Conservation (phyloP, 2,888 invertebrate species). For the Drosophila limbata region DNA sequence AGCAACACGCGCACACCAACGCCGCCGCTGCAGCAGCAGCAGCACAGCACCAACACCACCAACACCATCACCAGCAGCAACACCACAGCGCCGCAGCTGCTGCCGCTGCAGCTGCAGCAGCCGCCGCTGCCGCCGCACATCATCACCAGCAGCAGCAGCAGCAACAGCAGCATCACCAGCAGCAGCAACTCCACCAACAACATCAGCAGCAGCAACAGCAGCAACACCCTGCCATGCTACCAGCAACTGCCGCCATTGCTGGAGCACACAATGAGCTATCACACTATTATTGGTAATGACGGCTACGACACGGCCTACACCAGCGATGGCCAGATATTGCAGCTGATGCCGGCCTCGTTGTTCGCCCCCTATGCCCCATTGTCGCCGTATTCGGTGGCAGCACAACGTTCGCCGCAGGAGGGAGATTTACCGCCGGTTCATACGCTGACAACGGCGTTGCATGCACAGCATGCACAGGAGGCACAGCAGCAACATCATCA, state of each 20-base stretch:
- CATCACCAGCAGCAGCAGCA: slow-evolving; percentile 72
- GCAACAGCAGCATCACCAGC: slow-evolving; percentile 43
- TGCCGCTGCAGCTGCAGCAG: slow-evolving; percentile 49
- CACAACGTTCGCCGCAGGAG: slow-evolving; percentile 82
- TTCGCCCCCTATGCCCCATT: slow-evolving; percentile 77
- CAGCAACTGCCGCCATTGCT: slow-evolving; percentile 86
- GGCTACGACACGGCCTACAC: slow-evolving; percentile 59
- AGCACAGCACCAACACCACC: slow-evolving; percentile 73
- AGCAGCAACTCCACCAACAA: slow-evolving; percentile 51
- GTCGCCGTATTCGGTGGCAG: slow-evolving; percentile 72
- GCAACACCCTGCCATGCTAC: slow-evolving; percentile 84
- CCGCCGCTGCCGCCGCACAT: slow-evolving; percentile 65
- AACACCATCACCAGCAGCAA: slow-evolving; percentile 59
- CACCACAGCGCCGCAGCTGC: slow-evolving; percentile 70
- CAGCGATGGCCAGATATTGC: slow-evolving; percentile 79
- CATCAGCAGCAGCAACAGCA: slow-evolving; percentile 51
- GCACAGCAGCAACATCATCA: slow-evolving; percentile 56
- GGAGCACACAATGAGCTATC: slow-evolving; percentile 88
- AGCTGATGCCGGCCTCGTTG: slow-evolving; percentile 81
- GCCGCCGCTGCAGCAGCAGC: slow-evolving; percentile 70
- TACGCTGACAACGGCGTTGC: slow-evolving; percentile 69
- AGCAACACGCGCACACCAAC: slow-evolving; percentile 61
- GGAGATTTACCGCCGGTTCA: slow-evolving; percentile 83
- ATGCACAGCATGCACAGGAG: slow-evolving; percentile 73
- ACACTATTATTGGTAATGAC: slow-evolving; percentile 93